Evolutionary conservation across 23 tunicate genomes (phyloP), one percentile per base, ranked within the genome.

Genomic region (Aplidium turbinatum): DNA sequence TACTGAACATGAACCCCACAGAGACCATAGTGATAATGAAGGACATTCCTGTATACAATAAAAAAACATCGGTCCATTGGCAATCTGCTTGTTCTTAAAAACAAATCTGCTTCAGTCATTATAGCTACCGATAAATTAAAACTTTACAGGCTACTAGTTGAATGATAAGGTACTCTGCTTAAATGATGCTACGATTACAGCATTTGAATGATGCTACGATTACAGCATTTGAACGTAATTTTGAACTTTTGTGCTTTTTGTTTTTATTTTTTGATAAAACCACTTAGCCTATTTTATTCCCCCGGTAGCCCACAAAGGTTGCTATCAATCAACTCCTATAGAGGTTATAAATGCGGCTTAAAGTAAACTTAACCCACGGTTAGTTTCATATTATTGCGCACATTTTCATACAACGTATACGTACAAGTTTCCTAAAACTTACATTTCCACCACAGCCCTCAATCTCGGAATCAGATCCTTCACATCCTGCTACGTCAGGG

Each of bases 401-500:
- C 9, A 42, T 9, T 42, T 9, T 42, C 9, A 42, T 42, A 13
- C 13, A 13, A 9, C 9, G 48, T 13, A 42, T 42, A 42, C 9
- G 13, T 9, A 9, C 13, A 9, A 13, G 13, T 42, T 42, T 42
- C 48, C 48, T 9, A 42, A 42, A 42, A 42, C 58, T 55, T 62
- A 82, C 96, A 68, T 47, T 71, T 16, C 46, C 32, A 31, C 68
- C 68, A 45, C 96, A 88, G 19, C 38, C 7, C 32, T 58, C 38
- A 2, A 34, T 30, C 36, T 68, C 78, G 23, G 52, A 1, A 11
- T 35, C 42, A 19, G 75, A 75, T 29, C 87, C 84, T 31, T 24
- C 48, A 50, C 96, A 88, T 50, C 96, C 96, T 7, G 23, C 70
- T 13, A 31, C 83, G 1, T 81, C 85, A 22, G 78, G 85, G 18